Evolutionary conservation across 2,113 vertebrate genomes (phyloP).

Genomic region (Macaca fascicularis): DNA sequence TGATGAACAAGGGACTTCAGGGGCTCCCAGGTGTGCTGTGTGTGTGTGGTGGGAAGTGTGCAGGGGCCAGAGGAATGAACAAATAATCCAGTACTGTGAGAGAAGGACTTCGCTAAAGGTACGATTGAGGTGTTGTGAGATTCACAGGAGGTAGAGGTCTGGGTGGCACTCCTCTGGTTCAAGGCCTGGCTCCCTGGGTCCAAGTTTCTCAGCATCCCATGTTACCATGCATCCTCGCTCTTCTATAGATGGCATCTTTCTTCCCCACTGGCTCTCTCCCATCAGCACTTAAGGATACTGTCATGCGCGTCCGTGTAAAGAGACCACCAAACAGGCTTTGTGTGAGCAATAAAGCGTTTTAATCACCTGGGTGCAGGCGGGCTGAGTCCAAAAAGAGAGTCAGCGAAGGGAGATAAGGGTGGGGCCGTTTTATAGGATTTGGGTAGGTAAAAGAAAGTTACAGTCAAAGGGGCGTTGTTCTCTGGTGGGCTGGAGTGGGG

Average conservation of each 20-base stretch:
- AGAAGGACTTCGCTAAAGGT: background rate
- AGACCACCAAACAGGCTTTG: no score
- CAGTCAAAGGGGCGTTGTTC: no score
- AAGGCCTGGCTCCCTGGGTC: background rate
- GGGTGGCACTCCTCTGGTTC: background rate
- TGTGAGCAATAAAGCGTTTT: no score
- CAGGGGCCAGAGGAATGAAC: background rate
- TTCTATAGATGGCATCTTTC: background rate
- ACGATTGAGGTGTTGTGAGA: background rate
- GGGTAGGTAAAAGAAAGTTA: no score
- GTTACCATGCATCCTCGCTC: no score
- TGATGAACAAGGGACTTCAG: background rate
- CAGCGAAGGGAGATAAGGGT: no score
- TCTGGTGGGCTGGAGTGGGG: no score
- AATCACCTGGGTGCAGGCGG: no score
- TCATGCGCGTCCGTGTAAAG: no score
- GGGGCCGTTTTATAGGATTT: no score
- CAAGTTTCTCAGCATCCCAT: background rate
- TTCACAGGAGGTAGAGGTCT: background rate
- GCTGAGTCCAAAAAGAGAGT: no score
- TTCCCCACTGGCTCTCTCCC: background rate
- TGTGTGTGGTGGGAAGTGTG: background rate
- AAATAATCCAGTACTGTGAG: background rate
- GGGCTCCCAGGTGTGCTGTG: background rate
- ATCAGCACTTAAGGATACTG: background rate